Evolutionary conservation across 2,888 invertebrate genomes (phyloP).

Genomic region (Morpho helenor): DNA sequence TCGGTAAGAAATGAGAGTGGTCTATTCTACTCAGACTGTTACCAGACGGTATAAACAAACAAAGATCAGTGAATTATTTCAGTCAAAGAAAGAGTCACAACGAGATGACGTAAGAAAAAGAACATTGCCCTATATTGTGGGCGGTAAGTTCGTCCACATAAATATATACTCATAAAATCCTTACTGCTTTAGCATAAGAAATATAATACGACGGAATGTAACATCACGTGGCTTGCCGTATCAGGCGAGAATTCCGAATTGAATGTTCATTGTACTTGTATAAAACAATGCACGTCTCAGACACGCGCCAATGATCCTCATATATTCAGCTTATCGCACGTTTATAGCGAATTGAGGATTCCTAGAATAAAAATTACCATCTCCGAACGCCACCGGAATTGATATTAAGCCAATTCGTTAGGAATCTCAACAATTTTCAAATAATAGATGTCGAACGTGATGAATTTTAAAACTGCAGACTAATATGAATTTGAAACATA

Average conservation of each 20-base stretch:
- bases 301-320: constrained; percentile 30
- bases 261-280: constrained; percentile 19
- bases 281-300: constrained; percentile 30
- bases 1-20: too few relatives aligned
- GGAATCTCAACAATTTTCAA: constrained; percentile 14
- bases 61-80: not conserved
- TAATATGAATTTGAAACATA: not conserved
- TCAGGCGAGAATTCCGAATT: constrained; percentile 18
- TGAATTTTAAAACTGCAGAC: constrained; percentile 3
- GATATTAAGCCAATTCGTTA: constrained; percentile 12
- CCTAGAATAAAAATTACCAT: constrained; percentile 26
- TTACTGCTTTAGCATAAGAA: constrained; percentile 10
- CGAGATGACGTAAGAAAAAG: constrained; percentile 22
- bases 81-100: constrained; percentile 13
- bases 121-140: constrained; percentile 17
- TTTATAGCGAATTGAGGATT: constrained; percentile 25
- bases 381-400: constrained; percentile 19
- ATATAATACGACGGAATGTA: constrained; percentile 2
- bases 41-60: too few relatives aligned
- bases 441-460: constrained; percentile 7
- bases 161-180: constrained; percentile 1
- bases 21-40: too few relatives aligned
- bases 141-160: constrained; percentile 1
- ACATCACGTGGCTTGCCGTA: constrained; percentile 12
- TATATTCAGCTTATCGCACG: constrained; percentile 25